Evolutionary conservation across 2,113 vertebrate species (phyloP), one percentile per base, ranked within the genome.

Genomic region (Pollimyrus isidori): DNA sequence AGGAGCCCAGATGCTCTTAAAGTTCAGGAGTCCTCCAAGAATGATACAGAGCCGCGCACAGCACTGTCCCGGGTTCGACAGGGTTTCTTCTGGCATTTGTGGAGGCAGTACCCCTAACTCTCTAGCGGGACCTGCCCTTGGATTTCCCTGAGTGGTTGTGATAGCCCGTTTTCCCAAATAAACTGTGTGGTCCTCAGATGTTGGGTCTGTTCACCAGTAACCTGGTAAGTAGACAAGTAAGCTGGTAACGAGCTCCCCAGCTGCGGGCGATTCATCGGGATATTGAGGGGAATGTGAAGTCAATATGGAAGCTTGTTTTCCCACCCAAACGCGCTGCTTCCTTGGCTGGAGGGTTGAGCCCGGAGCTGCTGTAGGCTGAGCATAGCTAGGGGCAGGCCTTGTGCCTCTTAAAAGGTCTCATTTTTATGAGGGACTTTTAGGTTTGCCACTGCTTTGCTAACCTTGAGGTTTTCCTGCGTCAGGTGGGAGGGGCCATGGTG

Each of bases 21-120:
- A n/a, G 10, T n/a, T 62, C 7, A 3, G 7, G 56, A n/a, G 23
- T n/a, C 58, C 7, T n/a, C 58, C 58, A 62, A 11, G n/a, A 11
- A 69, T 69, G 62, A 30, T 10, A 30, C 62, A 26, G 53, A 56
- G 53, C 13, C 19, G 3, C 1, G 1, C 52, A 7, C 21, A 58
- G 56, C 21, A n/a, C 19, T 73, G 69, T 73, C 88, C 87, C 76
- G 56, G 88, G n/a, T 53, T 69, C 80, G n/a, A 69, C 10, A 62
- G 30, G 50, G 86, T 58, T 6, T 62, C 17, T 62, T 46, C 76
- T 11, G 23, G 11, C 46, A n/a, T 6, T 45, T 88, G 5, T 19
- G 35, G 73, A 15, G 2, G 39, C 35, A 76, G 73, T 76, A 17
- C 73, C 73, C 1, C 73, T 6, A 42, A 42, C 13, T 19, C 30